Base-by-base conservation (phyloP, 2,888 invertebrate genomes). In the Acrobasis suavella region DNA sequence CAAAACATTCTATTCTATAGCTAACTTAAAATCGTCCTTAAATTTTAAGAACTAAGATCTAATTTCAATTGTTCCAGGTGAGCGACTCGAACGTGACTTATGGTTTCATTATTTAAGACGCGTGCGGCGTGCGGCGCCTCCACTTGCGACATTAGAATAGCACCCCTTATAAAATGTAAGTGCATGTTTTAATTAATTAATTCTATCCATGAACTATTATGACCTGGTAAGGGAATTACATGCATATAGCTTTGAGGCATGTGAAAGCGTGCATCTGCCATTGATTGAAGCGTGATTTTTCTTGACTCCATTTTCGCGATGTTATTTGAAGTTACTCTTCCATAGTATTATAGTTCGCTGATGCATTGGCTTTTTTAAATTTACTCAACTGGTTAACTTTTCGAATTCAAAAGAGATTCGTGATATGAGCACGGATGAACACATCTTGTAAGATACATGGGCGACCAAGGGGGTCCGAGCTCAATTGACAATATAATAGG, bases 401-500 rank as follows among this genome's bases (percentile, higher is more conserved):
- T 46, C n/a, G n/a, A 46, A 14, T 46, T 46, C 14, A n/a, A 46
- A 46, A 46, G 46, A 46, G 46, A 46, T 46, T 46, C n/a, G 46
- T 32, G 15, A 8, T 51, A 7, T 1, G 88, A 74, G 70, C 77
- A 69, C 68, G 81, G 80, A 89, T 90, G 88, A 89, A 89, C 89
- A 89, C 88, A 85, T 91, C 87, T 85, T 82, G 89, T 90, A 89
- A 88, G 80, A 85, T 86, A 88, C 84, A 87, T 85, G 72, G 70
- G 70, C 67, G 73, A 70, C 74, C 76, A 66, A 68, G 85, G 85
- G 74, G 87, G 85, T 86, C 82, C 76, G 75, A 71, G 82, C 77
- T 73, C 71, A 84, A 86, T 87, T 89, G 89, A 91, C 90, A 80
- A 77, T 87, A 89, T 90, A 91, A 90, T 91, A 88, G 86, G 77